Evolutionary conservation across 2,113 vertebrate species (phyloP).

Genomic region (Ivindomyrus marchei): DNA sequence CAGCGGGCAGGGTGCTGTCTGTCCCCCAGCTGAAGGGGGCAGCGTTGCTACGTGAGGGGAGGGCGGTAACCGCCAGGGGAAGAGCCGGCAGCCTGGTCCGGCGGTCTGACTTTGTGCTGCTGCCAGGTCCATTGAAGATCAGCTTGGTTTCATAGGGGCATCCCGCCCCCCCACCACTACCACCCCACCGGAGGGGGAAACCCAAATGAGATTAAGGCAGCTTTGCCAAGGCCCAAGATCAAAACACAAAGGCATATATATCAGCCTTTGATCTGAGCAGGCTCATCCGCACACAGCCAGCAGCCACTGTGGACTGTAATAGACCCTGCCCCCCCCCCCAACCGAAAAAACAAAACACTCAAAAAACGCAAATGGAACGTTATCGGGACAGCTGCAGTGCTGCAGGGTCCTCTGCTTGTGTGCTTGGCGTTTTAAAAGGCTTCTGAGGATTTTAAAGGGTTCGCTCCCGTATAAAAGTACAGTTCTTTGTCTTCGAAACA

Average conservation of each 20-base stretch:
- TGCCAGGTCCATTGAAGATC: slow-evolving; percentile 5
- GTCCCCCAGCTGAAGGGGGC: neutral
- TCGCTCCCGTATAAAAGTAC: neutral
- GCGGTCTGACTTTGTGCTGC: neutral
- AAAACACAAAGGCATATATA: slow-evolving; percentile 55
- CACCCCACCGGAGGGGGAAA: slow-evolving; percentile 32
- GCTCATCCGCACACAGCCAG: slow-evolving; percentile 50
- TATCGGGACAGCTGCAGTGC: neutral
- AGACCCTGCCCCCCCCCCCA: neutral
- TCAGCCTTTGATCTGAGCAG: slow-evolving; percentile 58
- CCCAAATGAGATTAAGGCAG: slow-evolving; percentile 59
- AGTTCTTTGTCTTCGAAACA: neutral
- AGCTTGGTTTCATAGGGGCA: slow-evolving; percentile 17
- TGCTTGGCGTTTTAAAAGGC: neutral
- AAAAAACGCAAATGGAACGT: neutral
- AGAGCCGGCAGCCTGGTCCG: slow-evolving; percentile 37
- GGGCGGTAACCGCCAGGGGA: slow-evolving; percentile 24
- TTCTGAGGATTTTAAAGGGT: neutral
- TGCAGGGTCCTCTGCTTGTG: neutral
- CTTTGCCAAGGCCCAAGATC: slow-evolving; percentile 54
- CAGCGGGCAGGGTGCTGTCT: neutral
- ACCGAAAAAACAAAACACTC: neutral
- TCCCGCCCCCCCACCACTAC: neutral
- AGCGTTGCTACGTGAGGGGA: neutral
- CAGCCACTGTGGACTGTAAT: neutral